A percentile compares a stretch with the other conserved stretches of the same genome.
Evolutionary conservation across 1,140 invertebrate species (phyloP).

Genomic region (Brachionus sp.): DNA sequence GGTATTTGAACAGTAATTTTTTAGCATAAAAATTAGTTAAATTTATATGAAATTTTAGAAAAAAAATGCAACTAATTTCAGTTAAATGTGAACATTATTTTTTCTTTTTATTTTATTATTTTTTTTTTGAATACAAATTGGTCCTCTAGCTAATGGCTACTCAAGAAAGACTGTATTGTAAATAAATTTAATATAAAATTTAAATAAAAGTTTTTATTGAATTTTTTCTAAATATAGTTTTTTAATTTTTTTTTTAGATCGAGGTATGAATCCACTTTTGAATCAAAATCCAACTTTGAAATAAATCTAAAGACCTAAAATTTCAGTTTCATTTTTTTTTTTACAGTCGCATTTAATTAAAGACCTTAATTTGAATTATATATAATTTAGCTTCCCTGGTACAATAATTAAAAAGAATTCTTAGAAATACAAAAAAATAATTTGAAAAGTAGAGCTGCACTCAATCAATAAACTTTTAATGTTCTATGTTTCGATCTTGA

Average conservation of each 20-base stretch:
- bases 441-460: background rate
- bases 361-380: background rate
- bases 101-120: background rate
- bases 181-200: constrained; percentile 38
- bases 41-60: constrained; percentile 12
- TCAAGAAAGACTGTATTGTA: constrained; percentile 13
- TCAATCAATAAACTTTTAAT: background rate
- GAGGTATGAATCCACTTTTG: too few relatives aligned
- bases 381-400: background rate
- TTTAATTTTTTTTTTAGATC: background rate
- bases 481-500: too few relatives aligned
- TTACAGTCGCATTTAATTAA: background rate
- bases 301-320: too few relatives aligned
- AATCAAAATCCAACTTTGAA: background rate
- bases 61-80: background rate
- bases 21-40: background rate
- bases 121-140: background rate
- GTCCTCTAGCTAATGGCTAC: constrained; percentile 26
- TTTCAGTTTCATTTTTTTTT: too few relatives aligned
- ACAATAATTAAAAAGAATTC: background rate
- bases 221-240: background rate
- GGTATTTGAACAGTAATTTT: constrained; percentile 39
- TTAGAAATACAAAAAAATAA: background rate
- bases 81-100: background rate
- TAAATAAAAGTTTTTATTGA: constrained; percentile 23